Conservation (phyloP, 1,140 invertebrate species). For the Drosophila teissieri region DNA sequence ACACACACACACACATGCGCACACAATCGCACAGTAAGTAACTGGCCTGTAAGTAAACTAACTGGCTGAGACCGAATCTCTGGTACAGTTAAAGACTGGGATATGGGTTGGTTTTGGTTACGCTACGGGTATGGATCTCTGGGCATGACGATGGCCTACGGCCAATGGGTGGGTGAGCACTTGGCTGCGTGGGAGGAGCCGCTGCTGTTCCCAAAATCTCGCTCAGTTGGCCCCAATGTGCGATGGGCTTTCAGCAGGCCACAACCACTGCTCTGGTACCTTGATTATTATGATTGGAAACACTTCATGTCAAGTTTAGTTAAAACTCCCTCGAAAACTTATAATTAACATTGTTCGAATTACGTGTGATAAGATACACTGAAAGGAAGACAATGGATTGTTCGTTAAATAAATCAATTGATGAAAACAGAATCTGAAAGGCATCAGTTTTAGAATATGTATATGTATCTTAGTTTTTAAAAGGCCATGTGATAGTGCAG, state of each 20-base stretch:
- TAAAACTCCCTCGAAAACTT: constrained; percentile 43
- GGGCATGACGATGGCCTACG: constrained; percentile 53
- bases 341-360: constrained; percentile 26
- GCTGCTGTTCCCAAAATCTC: constrained; percentile 50
- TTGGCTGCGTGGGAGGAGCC: constrained; percentile 44
- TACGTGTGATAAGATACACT: constrained; percentile 16
- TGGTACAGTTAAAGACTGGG: constrained; percentile 60
- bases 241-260: constrained; percentile 16
- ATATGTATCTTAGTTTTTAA: no score
- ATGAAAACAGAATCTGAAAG: no score
- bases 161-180: constrained; percentile 74
- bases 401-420: no score
- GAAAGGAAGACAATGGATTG: background rate
- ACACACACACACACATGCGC: background rate
- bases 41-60: constrained; percentile 61
- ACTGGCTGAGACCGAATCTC: constrained; percentile 48
- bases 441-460: no score
- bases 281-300: constrained; percentile 25
- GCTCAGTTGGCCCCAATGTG: constrained; percentile 7
- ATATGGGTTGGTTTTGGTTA: constrained; percentile 22
- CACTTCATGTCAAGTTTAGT: constrained; percentile 29
- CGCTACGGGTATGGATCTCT: constrained; percentile 28
- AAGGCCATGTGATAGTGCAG: no score
- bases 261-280: constrained; percentile 6
- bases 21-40: constrained; percentile 29